Base-by-base conservation (phyloP, 2,113 vertebrate genomes). In the Hippoglossus stenolepis region DNA sequence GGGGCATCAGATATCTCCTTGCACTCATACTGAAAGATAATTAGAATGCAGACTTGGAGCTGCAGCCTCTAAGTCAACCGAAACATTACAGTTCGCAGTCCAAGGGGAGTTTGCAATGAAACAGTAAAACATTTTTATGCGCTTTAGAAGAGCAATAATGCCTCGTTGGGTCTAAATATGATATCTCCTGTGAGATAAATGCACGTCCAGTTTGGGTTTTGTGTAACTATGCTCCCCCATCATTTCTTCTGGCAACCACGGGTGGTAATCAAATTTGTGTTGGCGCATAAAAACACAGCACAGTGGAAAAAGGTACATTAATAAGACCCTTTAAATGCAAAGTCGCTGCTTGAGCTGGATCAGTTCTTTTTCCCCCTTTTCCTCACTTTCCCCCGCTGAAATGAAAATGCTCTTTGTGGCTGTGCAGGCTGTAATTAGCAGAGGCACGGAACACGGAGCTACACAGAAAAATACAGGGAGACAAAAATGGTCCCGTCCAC, bases 381-480 rank as follows among this genome's bases (percentile, higher is more conserved):
- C 79, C 35, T 82, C 79, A 83, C 61, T 70, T 89, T 79, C 74
- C 67, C 6, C 67, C 35, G 45, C 70, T 49, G 70, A 78, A 78
- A 67, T 87, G 83, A 85, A 90, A 90, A 85, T 77, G 85, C 65
- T 79, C 80, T 80, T 79, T 92, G 85, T 70, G 86, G 88, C 35
- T 85, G 69, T n/a, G 77, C 69, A 90, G 81, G 56, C 87, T 91
- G 81, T 89, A 93, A 90, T 93, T 90, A 93, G 73, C 79, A 70
- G 73, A 88, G 71, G 77, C 77, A 89, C 7, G 84, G 87, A 90
- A 86, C 82, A 84, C 74, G 73, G 77, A 83, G 86, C 58, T 74
- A 82, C 70, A 79, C 47, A 85, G 78, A 83, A 90, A 90, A 90
- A 84, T 17, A 89, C 79, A 86, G 79, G 45, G 73, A 85, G 77